Percentiles rank a stretch among this genome's conserved stretches.
These are phyloP conservation scores for Platycheirus rosarum DNA, from an alignment of 2,888 invertebrate genomes.

Conservation along the genomic window DNA sequence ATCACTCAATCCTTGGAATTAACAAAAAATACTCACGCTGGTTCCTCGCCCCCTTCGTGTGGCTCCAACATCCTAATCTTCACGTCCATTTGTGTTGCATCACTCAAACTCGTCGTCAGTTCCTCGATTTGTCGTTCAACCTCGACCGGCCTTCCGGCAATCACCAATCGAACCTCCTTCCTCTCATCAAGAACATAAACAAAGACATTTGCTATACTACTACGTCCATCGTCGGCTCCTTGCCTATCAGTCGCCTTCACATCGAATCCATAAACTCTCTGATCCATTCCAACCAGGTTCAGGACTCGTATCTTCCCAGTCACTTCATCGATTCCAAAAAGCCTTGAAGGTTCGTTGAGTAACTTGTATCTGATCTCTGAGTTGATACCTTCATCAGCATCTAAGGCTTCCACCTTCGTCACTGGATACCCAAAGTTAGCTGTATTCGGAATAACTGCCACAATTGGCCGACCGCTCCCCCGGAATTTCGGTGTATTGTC, in stretches of 20 bases:
- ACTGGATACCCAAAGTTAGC: constrained; percentile 93
- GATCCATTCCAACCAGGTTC: constrained; percentile 88
- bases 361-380: constrained; percentile 92
- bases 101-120: constrained; percentile 87
- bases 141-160: constrained; percentile 89
- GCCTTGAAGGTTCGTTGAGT: constrained; percentile 88
- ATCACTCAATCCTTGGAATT: neutral
- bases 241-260: constrained; percentile 92
- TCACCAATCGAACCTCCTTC: constrained; percentile 90
- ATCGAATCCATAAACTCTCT: constrained; percentile 92
- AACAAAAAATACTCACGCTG: constrained; percentile 78
- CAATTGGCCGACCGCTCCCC: constrained; percentile 89
- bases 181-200: constrained; percentile 92
- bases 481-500: constrained; percentile 92
- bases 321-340: constrained; percentile 90
- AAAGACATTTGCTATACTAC: constrained; percentile 92
- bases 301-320: constrained; percentile 90
- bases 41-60: constrained; percentile 84
- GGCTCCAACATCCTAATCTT: constrained; percentile 91
- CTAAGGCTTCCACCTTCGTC: constrained; percentile 89
- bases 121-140: constrained; percentile 88
- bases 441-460: constrained; percentile 91
- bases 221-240: constrained; percentile 91
- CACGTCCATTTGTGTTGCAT: constrained; percentile 90
- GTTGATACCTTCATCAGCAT: constrained; percentile 89